Percentiles rank a stretch among this genome's conserved stretches.
Conservation (phyloP, 2,888 invertebrate genomes). For the Frankliniella fusca region DNA sequence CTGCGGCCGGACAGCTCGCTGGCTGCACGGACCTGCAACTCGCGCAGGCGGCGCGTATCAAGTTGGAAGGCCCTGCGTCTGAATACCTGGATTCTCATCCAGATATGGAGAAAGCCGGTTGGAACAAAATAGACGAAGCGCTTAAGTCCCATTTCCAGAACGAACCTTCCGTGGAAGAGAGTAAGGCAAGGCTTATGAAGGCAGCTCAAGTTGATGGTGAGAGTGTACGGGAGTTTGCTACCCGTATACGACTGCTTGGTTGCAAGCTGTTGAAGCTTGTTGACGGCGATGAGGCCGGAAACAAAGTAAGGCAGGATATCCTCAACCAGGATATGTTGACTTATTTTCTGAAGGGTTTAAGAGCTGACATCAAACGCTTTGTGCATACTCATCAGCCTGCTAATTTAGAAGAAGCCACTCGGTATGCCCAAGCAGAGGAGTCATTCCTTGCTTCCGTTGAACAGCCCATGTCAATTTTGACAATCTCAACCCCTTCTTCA, state of each 20-base stretch:
- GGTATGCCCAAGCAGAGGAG: background rate
- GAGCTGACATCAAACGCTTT: background rate
- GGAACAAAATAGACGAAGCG: background rate
- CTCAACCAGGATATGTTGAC: background rate
- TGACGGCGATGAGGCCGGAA: background rate
- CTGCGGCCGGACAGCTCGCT: background rate
- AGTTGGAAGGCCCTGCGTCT: background rate
- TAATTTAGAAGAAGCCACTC: background rate
- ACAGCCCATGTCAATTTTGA: no score
- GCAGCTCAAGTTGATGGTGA: background rate
- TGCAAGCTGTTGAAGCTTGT: background rate
- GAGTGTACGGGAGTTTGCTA: background rate
- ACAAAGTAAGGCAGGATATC: background rate
- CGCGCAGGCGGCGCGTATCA: background rate
- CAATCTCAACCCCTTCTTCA: no score
- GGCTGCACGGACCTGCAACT: background rate
- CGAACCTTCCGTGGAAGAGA: background rate
- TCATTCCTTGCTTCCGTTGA: background rate
- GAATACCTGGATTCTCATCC: background rate
- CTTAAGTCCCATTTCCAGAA: background rate
- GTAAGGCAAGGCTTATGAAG: background rate
- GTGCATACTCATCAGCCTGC: background rate
- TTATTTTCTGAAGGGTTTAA: background rate
- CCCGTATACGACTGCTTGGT: background rate
- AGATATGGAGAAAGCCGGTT: background rate